phyloP scores from a whole-genome alignment of 2,797 vertebrate genomes.

The Mycteria americana region DNA sequence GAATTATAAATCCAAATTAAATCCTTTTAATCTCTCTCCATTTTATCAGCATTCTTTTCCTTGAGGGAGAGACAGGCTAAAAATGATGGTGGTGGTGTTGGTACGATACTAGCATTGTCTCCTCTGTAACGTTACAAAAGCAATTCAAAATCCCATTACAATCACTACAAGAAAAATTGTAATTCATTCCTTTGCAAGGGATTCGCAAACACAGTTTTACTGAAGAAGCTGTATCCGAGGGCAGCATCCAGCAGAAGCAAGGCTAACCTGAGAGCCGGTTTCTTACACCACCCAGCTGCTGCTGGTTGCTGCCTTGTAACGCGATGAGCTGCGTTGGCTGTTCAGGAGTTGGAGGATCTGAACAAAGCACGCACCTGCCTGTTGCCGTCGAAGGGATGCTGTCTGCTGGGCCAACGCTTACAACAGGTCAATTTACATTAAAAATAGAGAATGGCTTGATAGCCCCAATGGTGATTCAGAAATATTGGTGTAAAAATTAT shows the following conservation, averaged over 20 bases:
- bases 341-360: neutral
- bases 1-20: constrained; percentile 2
- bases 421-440: neutral
- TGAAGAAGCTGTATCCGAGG: neutral
- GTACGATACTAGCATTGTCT: neutral
- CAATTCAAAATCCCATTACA: neutral
- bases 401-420: neutral
- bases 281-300: neutral
- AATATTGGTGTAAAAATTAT: neutral
- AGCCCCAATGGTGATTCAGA: neutral
- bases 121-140: neutral
- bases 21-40: neutral
- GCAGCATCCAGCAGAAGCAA: neutral
- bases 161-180: neutral
- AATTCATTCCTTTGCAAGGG: neutral
- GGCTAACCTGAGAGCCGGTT: neutral
- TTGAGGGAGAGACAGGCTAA: neutral
- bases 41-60: neutral
- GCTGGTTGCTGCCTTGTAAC: neutral
- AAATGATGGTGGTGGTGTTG: neutral
- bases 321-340: accelerated
- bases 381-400: neutral
- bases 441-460: neutral
- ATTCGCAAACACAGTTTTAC: neutral
- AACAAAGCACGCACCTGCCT: accelerated